A percentile compares a stretch with the other conserved stretches of the same genome.
phyloP scores from a whole-genome alignment of 1,140 invertebrate genomes.

The Campoletis sonorensis region DNA sequence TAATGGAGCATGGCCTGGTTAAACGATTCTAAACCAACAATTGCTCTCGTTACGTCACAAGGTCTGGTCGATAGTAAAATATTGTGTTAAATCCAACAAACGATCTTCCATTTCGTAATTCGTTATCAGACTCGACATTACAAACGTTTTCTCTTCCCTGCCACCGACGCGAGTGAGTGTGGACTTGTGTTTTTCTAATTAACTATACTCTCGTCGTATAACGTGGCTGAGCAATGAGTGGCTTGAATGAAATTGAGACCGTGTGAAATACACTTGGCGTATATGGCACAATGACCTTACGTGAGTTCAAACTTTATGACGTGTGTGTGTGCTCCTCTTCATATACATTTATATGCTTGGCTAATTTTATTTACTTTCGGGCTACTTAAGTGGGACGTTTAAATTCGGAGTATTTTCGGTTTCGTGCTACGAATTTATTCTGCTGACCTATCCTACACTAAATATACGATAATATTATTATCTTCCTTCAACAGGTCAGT shows the following conservation, averaged over 20 bases:
- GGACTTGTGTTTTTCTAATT: slow-evolving; percentile 56
- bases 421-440: too few relatives aligned
- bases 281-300: slow-evolving; percentile 47
- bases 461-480: too few relatives aligned
- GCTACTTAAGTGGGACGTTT: background rate
- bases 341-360: background rate
- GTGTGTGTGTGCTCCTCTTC: background rate
- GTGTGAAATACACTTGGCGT: slow-evolving; percentile 47
- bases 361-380: slow-evolving; percentile 22
- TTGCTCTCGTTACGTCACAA: background rate
- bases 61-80: slow-evolving; percentile 6
- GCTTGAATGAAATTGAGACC: slow-evolving; percentile 53
- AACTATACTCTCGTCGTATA: slow-evolving; percentile 50
- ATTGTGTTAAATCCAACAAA: background rate
- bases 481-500: too few relatives aligned
- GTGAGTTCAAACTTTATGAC: slow-evolving; percentile 54
- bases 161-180: slow-evolving; percentile 6
- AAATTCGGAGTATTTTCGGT: background rate
- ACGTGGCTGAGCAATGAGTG: slow-evolving; percentile 18
- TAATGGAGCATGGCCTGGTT: slow-evolving; percentile 8
- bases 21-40: background rate
- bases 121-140: background rate
- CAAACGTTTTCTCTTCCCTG: slow-evolving; percentile 4
- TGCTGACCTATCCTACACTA: too few relatives aligned
- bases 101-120: background rate